Evolutionary conservation across 1,140 invertebrate species (phyloP).

Genomic region (Pseudomyrmex cubaensis): DNA sequence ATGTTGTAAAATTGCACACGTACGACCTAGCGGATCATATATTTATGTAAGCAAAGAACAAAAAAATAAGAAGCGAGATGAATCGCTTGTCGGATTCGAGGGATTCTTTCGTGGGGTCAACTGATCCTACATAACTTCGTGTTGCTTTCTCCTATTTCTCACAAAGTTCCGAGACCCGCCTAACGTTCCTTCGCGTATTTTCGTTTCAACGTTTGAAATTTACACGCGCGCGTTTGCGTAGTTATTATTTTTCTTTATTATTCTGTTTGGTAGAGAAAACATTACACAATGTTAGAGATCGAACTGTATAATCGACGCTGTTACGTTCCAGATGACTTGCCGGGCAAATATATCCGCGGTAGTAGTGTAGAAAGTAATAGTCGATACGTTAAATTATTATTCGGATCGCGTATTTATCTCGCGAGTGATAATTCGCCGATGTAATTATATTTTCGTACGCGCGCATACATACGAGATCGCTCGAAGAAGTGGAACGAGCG

Average conservation of each 20-base stretch:
- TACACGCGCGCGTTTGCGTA: neutral
- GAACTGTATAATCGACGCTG: neutral
- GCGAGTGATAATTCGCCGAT: neutral
- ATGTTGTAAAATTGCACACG: neutral
- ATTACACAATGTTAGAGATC: constrained; percentile 7
- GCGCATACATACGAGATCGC: neutral
- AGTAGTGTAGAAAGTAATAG: constrained; percentile 9
- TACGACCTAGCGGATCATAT: neutral
- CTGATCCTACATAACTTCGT: constrained; percentile 4
- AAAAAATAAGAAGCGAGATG: neutral
- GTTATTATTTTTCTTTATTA: neutral
- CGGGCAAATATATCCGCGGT: neutral
- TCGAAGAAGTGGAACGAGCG: constrained; percentile 47
- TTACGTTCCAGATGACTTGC: neutral
- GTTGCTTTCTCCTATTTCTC: constrained; percentile 60
- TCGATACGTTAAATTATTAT: neutral
- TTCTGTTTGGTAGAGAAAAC: neutral
- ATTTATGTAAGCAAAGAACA: constrained; percentile 5
- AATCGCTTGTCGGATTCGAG: constrained; percentile 30
- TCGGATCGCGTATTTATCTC: neutral
- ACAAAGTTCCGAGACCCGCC: constrained; percentile 46
- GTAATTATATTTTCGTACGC: constrained; percentile 10
- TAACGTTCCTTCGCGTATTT: neutral
- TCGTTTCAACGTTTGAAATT: neutral
- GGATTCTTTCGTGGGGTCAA: constrained; percentile 39